Evolutionary conservation across 2,888 invertebrate species (phyloP).

Genomic region (Nysson spinosus): DNA sequence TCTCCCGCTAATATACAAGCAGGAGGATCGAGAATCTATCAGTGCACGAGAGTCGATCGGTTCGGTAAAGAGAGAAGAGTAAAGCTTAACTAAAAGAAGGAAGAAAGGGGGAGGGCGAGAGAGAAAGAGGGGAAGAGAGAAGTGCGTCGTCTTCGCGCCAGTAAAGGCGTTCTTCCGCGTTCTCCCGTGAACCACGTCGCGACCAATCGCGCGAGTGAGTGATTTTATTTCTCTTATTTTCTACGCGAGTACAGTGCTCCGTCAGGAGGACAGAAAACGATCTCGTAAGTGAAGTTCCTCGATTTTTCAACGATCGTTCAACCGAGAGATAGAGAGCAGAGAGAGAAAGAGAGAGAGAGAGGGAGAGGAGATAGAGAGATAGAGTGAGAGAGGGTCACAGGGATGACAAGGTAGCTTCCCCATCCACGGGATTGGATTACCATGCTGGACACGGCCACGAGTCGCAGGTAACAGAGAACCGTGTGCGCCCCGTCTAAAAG

Average conservation of each 20-base stretch:
- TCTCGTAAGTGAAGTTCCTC: constrained; percentile 43
- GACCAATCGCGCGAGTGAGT: constrained; percentile 31
- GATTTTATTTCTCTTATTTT: constrained; percentile 32
- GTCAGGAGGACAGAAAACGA: no score
- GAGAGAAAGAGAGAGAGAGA: no score
- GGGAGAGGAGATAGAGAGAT: no score
- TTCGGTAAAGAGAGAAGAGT: no score
- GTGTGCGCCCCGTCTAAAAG: constrained; percentile 44
- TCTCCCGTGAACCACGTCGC: constrained; percentile 23
- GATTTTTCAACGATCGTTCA: constrained; percentile 40
- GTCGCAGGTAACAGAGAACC: constrained; percentile 68
- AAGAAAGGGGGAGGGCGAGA: not conserved
- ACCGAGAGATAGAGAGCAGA: constrained; percentile 37
- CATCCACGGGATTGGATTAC: constrained; percentile 63
- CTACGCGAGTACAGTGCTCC: constrained; percentile 23
- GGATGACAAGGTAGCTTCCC: constrained; percentile 56
- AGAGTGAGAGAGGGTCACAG: constrained; percentile 30
- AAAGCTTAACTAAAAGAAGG: no score
- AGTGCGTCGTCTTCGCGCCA: constrained; percentile 41
- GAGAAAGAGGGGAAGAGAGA: constrained; percentile 22
- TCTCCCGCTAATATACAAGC: no score
- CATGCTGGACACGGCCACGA: constrained; percentile 74
- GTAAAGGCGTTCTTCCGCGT: constrained; percentile 53
- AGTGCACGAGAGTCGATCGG: constrained; percentile 4
- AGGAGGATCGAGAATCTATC: no score